Evolutionary conservation across 2,113 vertebrate species (phyloP), one percentile per base, ranked within the genome.

Genomic region (Pomatostomus ruficeps): DNA sequence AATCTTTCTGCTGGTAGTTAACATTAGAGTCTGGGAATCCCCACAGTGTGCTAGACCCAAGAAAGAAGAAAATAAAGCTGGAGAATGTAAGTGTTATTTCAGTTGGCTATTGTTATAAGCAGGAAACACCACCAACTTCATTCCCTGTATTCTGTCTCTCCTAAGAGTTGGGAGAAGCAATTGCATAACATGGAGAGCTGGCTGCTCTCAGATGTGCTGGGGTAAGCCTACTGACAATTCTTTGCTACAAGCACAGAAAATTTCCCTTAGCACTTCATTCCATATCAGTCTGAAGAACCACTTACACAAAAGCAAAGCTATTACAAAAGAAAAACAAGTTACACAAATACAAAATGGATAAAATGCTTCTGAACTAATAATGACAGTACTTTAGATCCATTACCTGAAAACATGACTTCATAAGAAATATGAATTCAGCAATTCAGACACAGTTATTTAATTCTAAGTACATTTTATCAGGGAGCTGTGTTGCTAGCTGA

Each of bases 341-440:
- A 79, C n/a, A 71, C 75, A 83, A 83, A 93, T 18, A 77, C 12
- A 85, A 92, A 94, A 75, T 28, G 4, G 25, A n/a, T 85, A 75
- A 71, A 66, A 85, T 57, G 19, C 58, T 92, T 31, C 89, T 85
- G 80, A 87, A 82, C 52, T 63, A 92, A 61, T 65, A 85, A 83
- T 42, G 73, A 55, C 21, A 72, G 54, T 42, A 91, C 33, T 95
- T 95, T 78, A 92, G 48, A 92, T 31, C 80, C 89, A 92, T 93
- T 95, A 93, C 59, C 17, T 77, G 91, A 88, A 96, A 93, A 77
- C 43, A 77, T 17, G 12, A 43, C 74, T 83, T 83, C 40, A 43
- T 73, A 74, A 43, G 62, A 66, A 93, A 54, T 57, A 75, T 3
- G 19, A 87, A 85, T 75, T 61, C 21, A 54, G 33, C 42, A 77